Evolutionary conservation across 2,888 invertebrate species (phyloP).

Genomic region (Drosophila anceps): DNA sequence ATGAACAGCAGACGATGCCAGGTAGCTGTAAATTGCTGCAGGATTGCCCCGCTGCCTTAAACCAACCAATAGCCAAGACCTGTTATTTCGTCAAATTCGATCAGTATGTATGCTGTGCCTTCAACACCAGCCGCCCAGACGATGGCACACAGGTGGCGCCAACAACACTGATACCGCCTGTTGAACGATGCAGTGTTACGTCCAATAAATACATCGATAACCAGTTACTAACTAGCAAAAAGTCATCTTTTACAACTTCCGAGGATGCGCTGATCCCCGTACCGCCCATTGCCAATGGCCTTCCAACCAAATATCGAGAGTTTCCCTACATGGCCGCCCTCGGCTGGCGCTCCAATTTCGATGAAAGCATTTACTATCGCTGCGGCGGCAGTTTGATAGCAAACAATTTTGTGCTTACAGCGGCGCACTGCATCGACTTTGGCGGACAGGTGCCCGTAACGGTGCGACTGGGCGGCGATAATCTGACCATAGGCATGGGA

Average conservation of each 20-base stretch:
- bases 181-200: conserved; percentile 50
- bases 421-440: conserved; percentile 77
- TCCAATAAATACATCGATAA: too few species aligned
- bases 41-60: conserved; percentile 68
- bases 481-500: conserved; percentile 56
- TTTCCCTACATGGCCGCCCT: conserved; percentile 73
- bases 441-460: conserved; percentile 53
- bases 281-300: conserved; percentile 31
- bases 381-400: conserved; percentile 79
- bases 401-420: conserved; percentile 69
- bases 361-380: conserved; percentile 60
- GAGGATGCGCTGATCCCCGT: conserved; percentile 13
- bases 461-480: conserved; percentile 74
- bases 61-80: conserved; percentile 70
- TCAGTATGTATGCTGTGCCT: conserved; percentile 74
- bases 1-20: conserved; percentile 34
- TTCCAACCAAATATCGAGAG: conserved; percentile 39
- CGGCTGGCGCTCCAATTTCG: conserved; percentile 67
- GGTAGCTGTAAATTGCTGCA: conserved; percentile 69
- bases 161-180: not conserved
- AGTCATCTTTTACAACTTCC: conserved; percentile 31
- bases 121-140: conserved; percentile 15
- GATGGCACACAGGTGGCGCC: not conserved
- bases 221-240: not conserved
- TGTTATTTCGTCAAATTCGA: conserved; percentile 80